phyloP scores from a whole-genome alignment of 1,140 invertebrate genomes.

The Nylanderia fulva region DNA sequence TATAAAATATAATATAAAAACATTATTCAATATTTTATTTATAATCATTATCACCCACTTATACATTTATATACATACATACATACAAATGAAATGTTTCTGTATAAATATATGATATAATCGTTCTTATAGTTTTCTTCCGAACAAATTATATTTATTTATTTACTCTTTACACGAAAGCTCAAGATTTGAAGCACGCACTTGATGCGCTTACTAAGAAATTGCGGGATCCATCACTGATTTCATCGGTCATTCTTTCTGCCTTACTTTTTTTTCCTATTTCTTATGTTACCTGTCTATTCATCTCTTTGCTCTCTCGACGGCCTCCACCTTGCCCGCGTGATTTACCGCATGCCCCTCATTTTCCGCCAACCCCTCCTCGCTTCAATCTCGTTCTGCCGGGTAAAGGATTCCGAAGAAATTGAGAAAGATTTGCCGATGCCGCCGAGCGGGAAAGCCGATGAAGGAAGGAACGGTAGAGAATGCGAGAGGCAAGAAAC shows the following conservation, averaged over 20 bases:
- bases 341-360: conserved; percentile 68
- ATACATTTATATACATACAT: not conserved
- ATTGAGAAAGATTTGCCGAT: conserved; percentile 77
- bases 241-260: conserved; percentile 35
- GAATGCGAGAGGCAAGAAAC: conserved; percentile 31
- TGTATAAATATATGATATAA: not conserved
- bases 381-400: conserved; percentile 69
- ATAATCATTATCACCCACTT: not conserved
- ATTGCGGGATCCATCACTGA: conserved; percentile 41
- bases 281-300: conserved; percentile 20
- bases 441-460: conserved; percentile 54
- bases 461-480: conserved; percentile 23
- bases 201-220: not conserved
- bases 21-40: not conserved
- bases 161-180: not conserved
- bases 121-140: not conserved
- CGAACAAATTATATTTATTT: not conserved
- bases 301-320: conserved; percentile 25
- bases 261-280: conserved; percentile 1
- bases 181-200: not conserved
- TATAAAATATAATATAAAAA: not conserved
- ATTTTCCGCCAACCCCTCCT: conserved; percentile 22
- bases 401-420: conserved; percentile 76
- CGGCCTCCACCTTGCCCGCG: conserved; percentile 25
- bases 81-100: not conserved